Evolutionary conservation across 2,797 vertebrate species (phyloP).

Genomic region (Heterohyrax brucei): DNA sequence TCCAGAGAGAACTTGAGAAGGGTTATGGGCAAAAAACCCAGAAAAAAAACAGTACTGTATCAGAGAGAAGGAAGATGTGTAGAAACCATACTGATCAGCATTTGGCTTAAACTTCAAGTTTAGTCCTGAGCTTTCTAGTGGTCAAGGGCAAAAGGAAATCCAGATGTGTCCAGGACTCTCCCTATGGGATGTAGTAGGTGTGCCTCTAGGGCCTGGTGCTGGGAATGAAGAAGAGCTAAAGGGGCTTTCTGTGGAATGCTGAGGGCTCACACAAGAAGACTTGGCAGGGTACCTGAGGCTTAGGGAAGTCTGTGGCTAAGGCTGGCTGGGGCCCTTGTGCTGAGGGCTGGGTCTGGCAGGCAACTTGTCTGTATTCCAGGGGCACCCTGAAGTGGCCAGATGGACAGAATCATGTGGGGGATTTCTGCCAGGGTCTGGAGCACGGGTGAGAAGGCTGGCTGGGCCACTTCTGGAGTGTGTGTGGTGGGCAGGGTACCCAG

Average conservation of each 20-base stretch:
- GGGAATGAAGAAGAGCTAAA: background rate
- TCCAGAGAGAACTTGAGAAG: background rate
- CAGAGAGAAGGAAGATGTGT: background rate
- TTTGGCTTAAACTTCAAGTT: constrained; percentile 8
- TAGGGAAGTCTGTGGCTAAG: background rate
- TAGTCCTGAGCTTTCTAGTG: background rate
- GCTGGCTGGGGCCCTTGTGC: background rate
- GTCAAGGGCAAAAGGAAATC: background rate
- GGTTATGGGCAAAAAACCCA: background rate
- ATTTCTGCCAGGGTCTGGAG: constrained; percentile 90
- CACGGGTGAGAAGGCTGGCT: constrained; percentile 89
- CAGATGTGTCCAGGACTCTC: background rate
- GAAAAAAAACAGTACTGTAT: rapidly evolving
- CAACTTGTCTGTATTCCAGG: constrained; percentile 80
- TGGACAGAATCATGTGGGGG: constrained; percentile 89
- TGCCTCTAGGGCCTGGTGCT: background rate
- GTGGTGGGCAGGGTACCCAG: background rate
- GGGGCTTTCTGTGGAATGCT: background rate
- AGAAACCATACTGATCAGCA: background rate
- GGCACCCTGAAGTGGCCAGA: constrained; percentile 91
- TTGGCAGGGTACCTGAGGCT: background rate
- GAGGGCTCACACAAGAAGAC: background rate
- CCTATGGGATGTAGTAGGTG: background rate
- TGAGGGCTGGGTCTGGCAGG: background rate
- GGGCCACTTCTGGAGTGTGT: rapidly evolving